phyloP scores from a whole-genome alignment of 2,888 invertebrate genomes.

The Macropis europaea region DNA sequence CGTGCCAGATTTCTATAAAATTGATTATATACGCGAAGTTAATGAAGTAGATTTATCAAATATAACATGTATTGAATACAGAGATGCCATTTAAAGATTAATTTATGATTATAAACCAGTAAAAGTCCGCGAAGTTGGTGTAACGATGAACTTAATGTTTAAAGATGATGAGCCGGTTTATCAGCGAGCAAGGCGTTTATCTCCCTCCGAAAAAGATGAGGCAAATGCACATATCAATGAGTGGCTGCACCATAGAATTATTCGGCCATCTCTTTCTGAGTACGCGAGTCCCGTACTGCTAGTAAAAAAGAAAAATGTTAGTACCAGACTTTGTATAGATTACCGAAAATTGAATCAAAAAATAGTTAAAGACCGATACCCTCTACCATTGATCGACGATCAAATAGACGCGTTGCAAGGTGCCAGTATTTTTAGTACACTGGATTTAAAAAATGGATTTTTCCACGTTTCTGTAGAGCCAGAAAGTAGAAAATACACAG shows the following conservation, averaged over 20 bases:
- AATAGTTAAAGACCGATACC: conserved; percentile 65
- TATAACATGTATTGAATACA: neutral
- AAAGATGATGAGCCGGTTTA: conserved; percentile 18
- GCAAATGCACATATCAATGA: neutral
- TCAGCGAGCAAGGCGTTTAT: neutral
- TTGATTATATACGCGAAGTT: neutral
- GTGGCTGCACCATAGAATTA: neutral
- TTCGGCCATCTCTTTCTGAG: conserved; percentile 6
- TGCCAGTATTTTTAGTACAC: conserved; percentile 42
- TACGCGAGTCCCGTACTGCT: conserved; percentile 17
- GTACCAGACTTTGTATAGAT: conserved; percentile 45
- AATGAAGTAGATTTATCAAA: neutral
- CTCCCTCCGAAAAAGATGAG: too few relatives aligned
- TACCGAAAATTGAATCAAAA: conserved; percentile 62
- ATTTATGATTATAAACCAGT: neutral
- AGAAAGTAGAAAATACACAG: too few relatives aligned
- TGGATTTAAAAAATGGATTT: conserved; percentile 62
- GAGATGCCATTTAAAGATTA: neutral
- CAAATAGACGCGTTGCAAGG: conserved; percentile 42
- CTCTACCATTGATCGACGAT: conserved; percentile 56
- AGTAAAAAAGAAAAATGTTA: conserved; percentile 27
- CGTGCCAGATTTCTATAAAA: neutral
- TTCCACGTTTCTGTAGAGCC: conserved; percentile 63
- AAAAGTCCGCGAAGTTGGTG: neutral
- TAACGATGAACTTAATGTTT: conserved; percentile 20